Evolutionary conservation across 1,140 invertebrate genomes (phyloP).

Genomic region (Achroia grisella): DNA sequence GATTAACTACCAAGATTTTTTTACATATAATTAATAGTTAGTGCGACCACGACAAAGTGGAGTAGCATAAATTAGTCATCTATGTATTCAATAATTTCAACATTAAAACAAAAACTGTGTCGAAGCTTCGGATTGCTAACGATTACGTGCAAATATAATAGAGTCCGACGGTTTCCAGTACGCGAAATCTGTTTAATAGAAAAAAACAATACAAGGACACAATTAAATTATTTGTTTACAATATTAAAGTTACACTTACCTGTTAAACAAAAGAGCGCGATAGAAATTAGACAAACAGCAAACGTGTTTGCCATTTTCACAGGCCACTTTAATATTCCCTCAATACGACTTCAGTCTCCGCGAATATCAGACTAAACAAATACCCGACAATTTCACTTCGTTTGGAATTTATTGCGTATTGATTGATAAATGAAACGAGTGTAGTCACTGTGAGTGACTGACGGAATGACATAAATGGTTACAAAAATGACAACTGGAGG

Average conservation of each 20-base stretch:
- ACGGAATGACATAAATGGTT: too few relatives aligned
- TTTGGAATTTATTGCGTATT: conserved; percentile 60
- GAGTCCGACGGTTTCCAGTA: background rate
- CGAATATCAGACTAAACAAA: conserved; percentile 38
- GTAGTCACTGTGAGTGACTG: too few relatives aligned
- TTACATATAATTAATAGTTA: too few relatives aligned
- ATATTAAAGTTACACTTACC: conserved; percentile 30
- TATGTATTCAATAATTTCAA: too few relatives aligned
- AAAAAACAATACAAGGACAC: conserved; percentile 19
- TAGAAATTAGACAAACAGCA: conserved; percentile 48
- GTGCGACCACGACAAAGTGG: too few relatives aligned
- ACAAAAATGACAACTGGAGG: too few relatives aligned
- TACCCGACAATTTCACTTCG: conserved; percentile 55
- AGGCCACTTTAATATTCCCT: conserved; percentile 14
- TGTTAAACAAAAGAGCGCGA: conserved; percentile 45
- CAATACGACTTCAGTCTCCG: conserved; percentile 21
- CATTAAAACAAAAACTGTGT: background rate
- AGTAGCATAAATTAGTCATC: too few relatives aligned
- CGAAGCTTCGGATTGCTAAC: background rate
- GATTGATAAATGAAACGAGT: conserved; percentile 47
- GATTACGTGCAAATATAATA: background rate
- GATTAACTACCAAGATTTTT: too few relatives aligned
- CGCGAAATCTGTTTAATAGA: conserved; percentile 14
- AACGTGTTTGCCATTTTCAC: conserved; percentile 53
- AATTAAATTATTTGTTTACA: conserved; percentile 17